These are phyloP conservation scores for Smithornis capensis DNA, from an alignment of 2,113 vertebrate species.

Conservation along the genomic window DNA sequence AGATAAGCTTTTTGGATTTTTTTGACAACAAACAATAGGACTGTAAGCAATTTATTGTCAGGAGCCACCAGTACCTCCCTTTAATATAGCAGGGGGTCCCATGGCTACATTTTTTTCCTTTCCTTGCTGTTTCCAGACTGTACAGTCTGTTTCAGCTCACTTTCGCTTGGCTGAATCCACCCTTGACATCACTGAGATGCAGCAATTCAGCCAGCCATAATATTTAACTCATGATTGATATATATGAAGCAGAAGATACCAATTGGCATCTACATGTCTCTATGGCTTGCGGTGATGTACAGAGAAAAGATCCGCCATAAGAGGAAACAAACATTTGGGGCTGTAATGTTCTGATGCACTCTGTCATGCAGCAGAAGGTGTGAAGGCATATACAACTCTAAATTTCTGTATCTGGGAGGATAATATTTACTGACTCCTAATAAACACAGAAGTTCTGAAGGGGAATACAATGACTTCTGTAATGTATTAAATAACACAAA, in stretches of 20 bases:
- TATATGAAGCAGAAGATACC: background rate
- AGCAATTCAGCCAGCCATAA: background rate
- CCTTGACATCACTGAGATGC: background rate
- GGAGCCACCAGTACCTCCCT: background rate
- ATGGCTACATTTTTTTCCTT: background rate
- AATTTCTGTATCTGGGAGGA: background rate
- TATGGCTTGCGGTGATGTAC: background rate
- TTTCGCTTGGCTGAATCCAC: background rate
- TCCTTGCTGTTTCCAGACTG: background rate
- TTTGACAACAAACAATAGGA: background rate
- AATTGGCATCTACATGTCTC: background rate
- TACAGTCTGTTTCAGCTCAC: background rate
- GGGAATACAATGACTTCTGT: rapidly evolving
- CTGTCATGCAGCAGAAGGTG: background rate
- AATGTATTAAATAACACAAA: background rate
- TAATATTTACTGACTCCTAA: background rate
- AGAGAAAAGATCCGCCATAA: background rate
- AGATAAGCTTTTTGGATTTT: background rate
- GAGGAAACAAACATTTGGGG: background rate
- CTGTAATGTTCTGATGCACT: background rate
- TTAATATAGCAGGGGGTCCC: background rate
- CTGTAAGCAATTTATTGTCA: background rate
- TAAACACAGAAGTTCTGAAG: background rate
- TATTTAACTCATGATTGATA: conserved; percentile 29
- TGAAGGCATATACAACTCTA: background rate